Evolutionary conservation across 2,113 vertebrate species (phyloP).

Genomic region (Anarhynchus alexandrinus): DNA sequence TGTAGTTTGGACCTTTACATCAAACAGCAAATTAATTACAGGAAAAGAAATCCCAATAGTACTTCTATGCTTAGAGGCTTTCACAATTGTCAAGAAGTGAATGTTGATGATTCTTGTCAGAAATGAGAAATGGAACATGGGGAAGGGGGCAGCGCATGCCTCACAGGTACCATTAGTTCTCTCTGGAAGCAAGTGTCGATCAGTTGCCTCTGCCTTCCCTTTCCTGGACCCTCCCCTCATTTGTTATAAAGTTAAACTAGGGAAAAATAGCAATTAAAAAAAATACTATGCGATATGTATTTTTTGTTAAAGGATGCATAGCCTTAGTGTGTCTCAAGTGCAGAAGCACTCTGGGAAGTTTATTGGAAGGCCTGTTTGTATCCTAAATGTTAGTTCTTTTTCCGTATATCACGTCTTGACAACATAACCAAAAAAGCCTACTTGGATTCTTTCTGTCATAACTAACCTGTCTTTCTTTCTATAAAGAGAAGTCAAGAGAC

Average conservation of each 20-base stretch:
- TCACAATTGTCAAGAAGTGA: slow-evolving; percentile 54
- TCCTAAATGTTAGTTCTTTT: background rate
- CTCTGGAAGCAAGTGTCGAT: background rate
- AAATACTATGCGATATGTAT: background rate
- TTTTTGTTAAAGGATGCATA: background rate
- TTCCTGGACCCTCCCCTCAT: background rate
- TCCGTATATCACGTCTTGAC: background rate
- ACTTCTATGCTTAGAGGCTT: slow-evolving; percentile 41
- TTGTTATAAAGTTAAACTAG: background rate
- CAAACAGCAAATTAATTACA: slow-evolving; percentile 75
- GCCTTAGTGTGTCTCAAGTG: background rate
- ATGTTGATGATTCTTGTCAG: slow-evolving; percentile 42
- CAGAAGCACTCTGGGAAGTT: background rate
- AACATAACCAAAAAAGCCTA: background rate
- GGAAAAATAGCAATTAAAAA: background rate
- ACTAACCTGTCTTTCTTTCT: background rate
- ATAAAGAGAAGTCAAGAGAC: background rate
- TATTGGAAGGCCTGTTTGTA: background rate
- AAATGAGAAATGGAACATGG: background rate
- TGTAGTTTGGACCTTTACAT: slow-evolving; percentile 69
- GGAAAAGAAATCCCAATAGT: slow-evolving; percentile 56
- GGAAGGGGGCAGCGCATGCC: background rate
- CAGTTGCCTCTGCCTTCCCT: background rate
- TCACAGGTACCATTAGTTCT: slow-evolving; percentile 19
- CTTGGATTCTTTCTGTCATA: background rate